Evolutionary conservation across 1,140 invertebrate species (phyloP), one percentile per base, ranked within the genome.

Genomic region (Carcinoscorpius rotundicauda): DNA sequence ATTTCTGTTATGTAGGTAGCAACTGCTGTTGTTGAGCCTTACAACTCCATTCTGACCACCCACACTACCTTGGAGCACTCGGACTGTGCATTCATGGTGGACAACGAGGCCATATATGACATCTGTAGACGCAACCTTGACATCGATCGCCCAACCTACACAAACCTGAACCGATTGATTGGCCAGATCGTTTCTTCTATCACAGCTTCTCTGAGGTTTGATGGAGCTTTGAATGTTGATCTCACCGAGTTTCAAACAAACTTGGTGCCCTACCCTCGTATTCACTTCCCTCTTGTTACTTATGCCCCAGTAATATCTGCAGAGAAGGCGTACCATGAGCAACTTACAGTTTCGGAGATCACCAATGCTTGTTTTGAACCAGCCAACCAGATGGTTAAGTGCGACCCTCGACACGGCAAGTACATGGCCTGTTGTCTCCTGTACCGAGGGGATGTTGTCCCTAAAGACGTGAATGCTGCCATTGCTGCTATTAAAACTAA

Each of bases 101-200:
- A 91, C 78, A 88, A 91, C 75, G 89, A 93, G 76, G 89, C 89
- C 69, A 93, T 93, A 73, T 94, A 93, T 71, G 90, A 94, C 75
- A 93, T 94, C 76, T 94, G 91, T 78, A 82, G 88, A 58, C 82
- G 88, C 58, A 93, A 93, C 74, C 76, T 94, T 72, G 89, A 92
- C 76, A 90, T 94, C 69, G 88, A 90, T 71, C 81, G 88, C 56
- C 89, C 89, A 11, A 88, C 87, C 6, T 91, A 89, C 81, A 83
- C 81, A 73, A 89, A 86, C 76, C 78, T 87, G 71, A 91, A 91
- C 76, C 78, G 88, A 68, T 79, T 91, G 61, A 89, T 91, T 71
- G 87, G 87, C 51, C 89, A 91, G 78, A 89, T 91, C 71, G 88
- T 91, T 4, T 90, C 88, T 3, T 91, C 88, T 58, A 91, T 91